These are phyloP conservation scores for Sinocyclocheilus grahami DNA, from an alignment of 2,113 vertebrate species.

Conservation along the genomic window DNA sequence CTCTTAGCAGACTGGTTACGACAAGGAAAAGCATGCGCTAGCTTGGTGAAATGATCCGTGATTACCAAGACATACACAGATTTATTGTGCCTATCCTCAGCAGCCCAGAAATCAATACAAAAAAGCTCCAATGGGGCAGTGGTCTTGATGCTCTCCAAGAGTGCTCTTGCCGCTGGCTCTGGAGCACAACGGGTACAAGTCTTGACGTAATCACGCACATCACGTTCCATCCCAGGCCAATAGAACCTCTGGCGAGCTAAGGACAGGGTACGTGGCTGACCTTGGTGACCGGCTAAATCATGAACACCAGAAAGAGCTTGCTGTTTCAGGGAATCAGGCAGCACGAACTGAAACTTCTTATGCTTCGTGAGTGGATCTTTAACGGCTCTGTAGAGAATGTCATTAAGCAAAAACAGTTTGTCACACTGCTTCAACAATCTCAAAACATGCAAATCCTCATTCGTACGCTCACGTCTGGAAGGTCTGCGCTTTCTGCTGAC, in stretches of 20 bases:
- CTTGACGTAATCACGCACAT: too few relatives aligned
- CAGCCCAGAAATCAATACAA: too few relatives aligned
- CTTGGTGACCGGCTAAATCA: too few relatives aligned
- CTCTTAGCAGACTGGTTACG: background rate
- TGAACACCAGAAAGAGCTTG: too few relatives aligned
- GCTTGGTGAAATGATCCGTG: background rate
- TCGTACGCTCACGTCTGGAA: background rate
- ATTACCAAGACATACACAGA: conserved; percentile 8
- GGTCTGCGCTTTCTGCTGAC: background rate
- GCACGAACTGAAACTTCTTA: background rate
- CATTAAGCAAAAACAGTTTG: background rate
- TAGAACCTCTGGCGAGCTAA: background rate
- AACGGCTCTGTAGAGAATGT: background rate
- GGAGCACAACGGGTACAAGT: background rate
- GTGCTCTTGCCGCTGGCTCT: background rate
- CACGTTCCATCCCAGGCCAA: background rate
- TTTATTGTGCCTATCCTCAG: background rate
- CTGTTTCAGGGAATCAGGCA: too few relatives aligned
- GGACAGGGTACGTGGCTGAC: background rate
- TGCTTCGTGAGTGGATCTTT: background rate
- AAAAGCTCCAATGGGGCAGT: too few relatives aligned
- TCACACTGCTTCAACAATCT: background rate
- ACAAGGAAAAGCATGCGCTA: background rate
- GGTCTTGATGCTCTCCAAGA: background rate
- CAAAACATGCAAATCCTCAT: background rate